phyloP scores from a whole-genome alignment of 2,888 invertebrate genomes.

The Lepidocyrtinus sp. region DNA sequence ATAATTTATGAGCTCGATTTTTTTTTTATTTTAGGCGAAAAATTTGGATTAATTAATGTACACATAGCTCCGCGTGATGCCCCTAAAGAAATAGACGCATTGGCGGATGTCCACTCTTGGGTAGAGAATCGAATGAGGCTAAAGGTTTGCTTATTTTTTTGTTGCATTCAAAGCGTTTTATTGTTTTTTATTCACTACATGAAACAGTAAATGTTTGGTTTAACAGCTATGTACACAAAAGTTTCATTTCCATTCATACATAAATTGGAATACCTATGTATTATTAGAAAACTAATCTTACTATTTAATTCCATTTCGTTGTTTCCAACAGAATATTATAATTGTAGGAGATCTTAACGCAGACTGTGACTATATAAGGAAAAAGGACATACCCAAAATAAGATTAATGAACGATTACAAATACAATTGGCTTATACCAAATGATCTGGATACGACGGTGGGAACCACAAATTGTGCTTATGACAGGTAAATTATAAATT shows the following conservation, averaged over 20 bases:
- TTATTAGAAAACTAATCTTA: no score
- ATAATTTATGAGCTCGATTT: no score
- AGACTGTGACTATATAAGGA: conserved; percentile 54
- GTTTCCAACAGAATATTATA: conserved; percentile 59
- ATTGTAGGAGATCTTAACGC: conserved; percentile 62
- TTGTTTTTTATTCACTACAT: no score
- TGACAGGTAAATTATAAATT: conserved; percentile 49
- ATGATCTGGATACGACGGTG: conserved; percentile 58
- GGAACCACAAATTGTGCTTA: conserved; percentile 58
- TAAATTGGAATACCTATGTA: no score
- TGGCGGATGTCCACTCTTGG: conserved; percentile 51
- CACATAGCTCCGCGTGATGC: conserved; percentile 59
- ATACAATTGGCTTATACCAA: conserved; percentile 57
- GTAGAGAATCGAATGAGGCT: conserved; percentile 41
- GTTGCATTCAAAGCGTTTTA: no score
- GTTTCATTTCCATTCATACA: no score
- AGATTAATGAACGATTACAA: conserved; percentile 39
- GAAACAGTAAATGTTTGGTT: no score
- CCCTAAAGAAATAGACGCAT: conserved; percentile 52
- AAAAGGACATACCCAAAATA: conserved; percentile 46
- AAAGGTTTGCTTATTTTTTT: no score
- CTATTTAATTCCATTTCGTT: no score
- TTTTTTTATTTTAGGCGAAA: conserved; percentile 31
- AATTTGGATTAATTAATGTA: conserved; percentile 48
- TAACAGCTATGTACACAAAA: no score